A percentile compares a stretch with the other conserved stretches of the same genome.
These are phyloP conservation scores for Murina feae DNA, from an alignment of 2,113 vertebrate species.

Conservation along the genomic window DNA sequence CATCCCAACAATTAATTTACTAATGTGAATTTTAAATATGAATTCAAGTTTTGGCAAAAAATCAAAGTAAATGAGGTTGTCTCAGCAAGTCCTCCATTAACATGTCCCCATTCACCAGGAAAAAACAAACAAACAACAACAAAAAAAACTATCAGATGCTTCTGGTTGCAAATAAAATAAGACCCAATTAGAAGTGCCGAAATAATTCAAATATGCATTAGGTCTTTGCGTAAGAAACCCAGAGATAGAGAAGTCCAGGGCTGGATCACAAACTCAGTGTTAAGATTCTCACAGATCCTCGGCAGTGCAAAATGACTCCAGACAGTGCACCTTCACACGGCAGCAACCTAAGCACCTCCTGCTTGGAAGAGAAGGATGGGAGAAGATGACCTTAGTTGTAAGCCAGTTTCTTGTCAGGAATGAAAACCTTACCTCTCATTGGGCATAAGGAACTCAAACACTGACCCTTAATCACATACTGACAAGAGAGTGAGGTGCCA, in stretches of 20 bases:
- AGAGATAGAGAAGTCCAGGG: neutral
- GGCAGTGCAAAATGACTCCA: neutral
- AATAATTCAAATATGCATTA: neutral
- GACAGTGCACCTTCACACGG: too few relatives aligned
- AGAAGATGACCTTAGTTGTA: neutral
- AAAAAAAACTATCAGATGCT: neutral
- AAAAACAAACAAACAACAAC: neutral
- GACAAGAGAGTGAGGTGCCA: neutral
- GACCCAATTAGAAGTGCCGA: neutral
- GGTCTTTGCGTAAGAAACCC: neutral
- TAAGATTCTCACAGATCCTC: neutral
- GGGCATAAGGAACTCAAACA: neutral
- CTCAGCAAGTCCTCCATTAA: neutral
- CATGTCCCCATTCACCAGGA: neutral
- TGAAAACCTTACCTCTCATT: neutral
- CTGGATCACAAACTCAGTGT: neutral
- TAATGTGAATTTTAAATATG: neutral
- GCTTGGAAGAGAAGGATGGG: neutral
- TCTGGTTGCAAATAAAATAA: neutral
- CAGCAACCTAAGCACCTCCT: neutral
- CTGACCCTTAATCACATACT: neutral
- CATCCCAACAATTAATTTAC: constrained; percentile 28
- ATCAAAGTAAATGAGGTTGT: neutral
- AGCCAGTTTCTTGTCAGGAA: neutral
- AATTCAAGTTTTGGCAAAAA: constrained; percentile 30